A percentile compares a stretch with the other conserved stretches of the same genome.
Evolutionary conservation across 2,113 vertebrate species (phyloP).

Genomic region (Dinomys branickii): DNA sequence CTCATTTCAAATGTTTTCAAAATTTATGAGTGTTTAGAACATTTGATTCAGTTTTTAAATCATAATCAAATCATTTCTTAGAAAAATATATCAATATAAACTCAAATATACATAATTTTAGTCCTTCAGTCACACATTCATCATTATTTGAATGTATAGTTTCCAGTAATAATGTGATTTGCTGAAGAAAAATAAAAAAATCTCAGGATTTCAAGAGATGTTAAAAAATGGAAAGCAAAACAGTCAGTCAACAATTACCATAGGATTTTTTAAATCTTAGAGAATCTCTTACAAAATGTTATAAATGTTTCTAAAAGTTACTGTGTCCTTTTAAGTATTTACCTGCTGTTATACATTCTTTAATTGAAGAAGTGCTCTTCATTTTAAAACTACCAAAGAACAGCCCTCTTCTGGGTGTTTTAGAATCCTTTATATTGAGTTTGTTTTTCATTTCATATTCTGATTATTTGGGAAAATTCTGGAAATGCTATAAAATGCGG

Average conservation of each 20-base stretch:
- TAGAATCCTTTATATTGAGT: not conserved
- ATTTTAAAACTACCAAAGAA: not conserved
- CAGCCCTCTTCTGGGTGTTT: not conserved
- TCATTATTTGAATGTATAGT: not conserved
- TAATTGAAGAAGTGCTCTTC: not conserved
- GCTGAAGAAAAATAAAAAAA: not conserved
- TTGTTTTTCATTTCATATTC: not conserved
- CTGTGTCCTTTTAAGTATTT: not conserved
- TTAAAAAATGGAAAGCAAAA: not conserved
- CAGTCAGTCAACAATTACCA: not conserved
- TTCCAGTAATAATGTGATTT: not conserved
- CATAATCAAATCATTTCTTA: not conserved
- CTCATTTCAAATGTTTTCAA: not conserved
- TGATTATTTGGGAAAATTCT: not conserved
- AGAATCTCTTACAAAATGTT: not conserved
- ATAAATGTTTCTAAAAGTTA: not conserved
- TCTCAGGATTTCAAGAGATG: not conserved
- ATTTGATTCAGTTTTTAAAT: not conserved
- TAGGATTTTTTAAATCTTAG: not conserved
- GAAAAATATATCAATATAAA: not conserved
- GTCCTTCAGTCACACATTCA: not conserved
- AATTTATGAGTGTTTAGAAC: not conserved
- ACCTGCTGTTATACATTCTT: not conserved
- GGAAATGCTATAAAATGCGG: not conserved
- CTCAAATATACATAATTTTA: not conserved